A percentile compares a stretch with the other conserved stretches of the same genome.
Conservation (phyloP, 2,888 invertebrate genomes). For the Synergus japonicus region DNA sequence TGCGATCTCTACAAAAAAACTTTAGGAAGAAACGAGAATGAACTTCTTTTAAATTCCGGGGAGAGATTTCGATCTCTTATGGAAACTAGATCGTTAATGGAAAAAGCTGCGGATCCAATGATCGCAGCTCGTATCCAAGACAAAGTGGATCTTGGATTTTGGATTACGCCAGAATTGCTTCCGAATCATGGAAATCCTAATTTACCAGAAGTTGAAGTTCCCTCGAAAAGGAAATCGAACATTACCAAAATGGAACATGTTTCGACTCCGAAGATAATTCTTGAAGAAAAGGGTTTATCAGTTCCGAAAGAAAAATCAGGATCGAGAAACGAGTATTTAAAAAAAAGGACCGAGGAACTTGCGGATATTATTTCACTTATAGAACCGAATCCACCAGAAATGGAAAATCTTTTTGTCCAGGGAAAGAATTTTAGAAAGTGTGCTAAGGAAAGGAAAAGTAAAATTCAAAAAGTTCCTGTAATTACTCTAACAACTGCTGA, state of each 20-base stretch:
- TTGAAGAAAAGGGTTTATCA: constrained; percentile 14
- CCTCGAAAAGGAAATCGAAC: constrained; percentile 30
- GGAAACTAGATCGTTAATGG: constrained; percentile 65
- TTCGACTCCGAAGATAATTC: constrained; percentile 3
- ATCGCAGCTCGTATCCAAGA: constrained; percentile 63
- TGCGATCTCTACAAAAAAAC: constrained; percentile 46
- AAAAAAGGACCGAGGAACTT: constrained; percentile 56
- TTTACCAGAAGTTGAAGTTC: constrained; percentile 49
- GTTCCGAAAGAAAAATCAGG: not conserved
- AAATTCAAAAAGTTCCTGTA: constrained; percentile 43
- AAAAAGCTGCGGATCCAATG: constrained; percentile 72
- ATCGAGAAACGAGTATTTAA: constrained; percentile 58
- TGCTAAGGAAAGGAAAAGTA: not conserved
- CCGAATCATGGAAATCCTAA: constrained; percentile 51
- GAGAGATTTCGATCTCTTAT: constrained; percentile 58
- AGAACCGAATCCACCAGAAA: constrained; percentile 66
- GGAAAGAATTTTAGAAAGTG: constrained; percentile 56
- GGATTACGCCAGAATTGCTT: constrained; percentile 56
- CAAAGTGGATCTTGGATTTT: constrained; percentile 67
- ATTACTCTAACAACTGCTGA: constrained; percentile 55
- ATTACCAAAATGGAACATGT: not conserved
- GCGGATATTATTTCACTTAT: constrained; percentile 61
- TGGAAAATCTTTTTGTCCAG: constrained; percentile 63
- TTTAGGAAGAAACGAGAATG: constrained; percentile 54
- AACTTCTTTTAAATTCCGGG: constrained; percentile 61